These are phyloP conservation scores for Ophiodon elongatus DNA, from an alignment of 2,113 vertebrate genomes.

Conservation along the genomic window DNA sequence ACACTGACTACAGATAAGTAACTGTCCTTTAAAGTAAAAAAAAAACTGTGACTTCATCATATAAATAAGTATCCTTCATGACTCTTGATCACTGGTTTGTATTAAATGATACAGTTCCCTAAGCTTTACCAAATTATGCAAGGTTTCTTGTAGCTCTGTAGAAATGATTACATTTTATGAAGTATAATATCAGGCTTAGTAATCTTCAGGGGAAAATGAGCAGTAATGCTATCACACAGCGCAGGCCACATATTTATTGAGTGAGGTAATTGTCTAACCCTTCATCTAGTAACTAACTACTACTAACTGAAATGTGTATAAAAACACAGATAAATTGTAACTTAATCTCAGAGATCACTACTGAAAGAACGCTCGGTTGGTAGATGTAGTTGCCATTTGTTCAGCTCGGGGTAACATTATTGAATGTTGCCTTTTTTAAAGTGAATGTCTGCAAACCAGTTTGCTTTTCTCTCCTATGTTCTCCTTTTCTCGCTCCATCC, in stretches of 20 bases:
- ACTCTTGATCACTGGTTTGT: background rate
- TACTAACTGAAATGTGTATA: background rate
- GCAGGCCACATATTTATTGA: background rate
- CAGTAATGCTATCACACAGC: background rate
- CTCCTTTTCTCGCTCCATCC: constrained; percentile 16
- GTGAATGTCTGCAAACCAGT: constrained; percentile 27
- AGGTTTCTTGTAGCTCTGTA: background rate
- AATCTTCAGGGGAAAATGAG: background rate
- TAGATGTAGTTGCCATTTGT: constrained; percentile 31
- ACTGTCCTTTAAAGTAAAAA: background rate
- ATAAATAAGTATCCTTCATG: background rate
- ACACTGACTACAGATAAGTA: background rate
- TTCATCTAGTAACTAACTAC: background rate
- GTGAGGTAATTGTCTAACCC: background rate
- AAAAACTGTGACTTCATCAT: background rate
- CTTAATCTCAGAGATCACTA: background rate
- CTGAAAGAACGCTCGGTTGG: background rate
- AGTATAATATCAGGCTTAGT: background rate
- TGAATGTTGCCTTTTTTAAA: constrained; percentile 50
- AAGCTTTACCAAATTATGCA: background rate
- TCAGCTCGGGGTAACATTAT: constrained; percentile 16
- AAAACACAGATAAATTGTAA: background rate
- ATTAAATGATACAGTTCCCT: background rate
- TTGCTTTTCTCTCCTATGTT: constrained; percentile 52
- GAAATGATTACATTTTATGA: background rate